phyloP scores from a whole-genome alignment of 2,113 vertebrate genomes.

The Neogale vison region DNA sequence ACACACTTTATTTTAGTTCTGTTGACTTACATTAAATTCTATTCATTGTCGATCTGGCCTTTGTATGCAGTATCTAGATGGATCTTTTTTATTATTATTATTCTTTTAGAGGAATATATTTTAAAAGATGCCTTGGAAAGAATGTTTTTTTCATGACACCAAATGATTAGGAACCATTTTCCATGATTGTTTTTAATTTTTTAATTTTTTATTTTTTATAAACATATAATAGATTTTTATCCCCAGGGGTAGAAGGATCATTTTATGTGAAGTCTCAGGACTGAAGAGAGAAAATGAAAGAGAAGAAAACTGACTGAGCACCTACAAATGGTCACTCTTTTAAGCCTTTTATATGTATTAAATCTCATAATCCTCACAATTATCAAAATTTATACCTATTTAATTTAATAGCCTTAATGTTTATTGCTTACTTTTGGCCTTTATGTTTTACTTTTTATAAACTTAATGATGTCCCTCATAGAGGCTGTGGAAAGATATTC shows the following conservation, averaged over 20 bases:
- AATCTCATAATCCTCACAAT: background rate
- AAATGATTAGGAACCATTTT: no score
- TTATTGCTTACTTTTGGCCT: background rate
- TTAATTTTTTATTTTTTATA: no score
- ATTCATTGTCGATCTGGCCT: conserved; percentile 33
- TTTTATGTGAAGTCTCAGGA: background rate
- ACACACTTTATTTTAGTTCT: conserved; percentile 50
- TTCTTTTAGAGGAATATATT: no score
- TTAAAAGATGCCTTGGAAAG: no score
- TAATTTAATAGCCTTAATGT: background rate
- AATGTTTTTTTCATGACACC: no score
- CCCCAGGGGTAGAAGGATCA: background rate
- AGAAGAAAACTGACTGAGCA: background rate
- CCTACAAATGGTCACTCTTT: background rate
- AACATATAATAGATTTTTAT: no score
- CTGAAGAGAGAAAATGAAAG: background rate
- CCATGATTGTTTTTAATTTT: no score
- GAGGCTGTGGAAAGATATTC: background rate
- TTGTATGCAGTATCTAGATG: background rate
- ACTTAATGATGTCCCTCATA: background rate
- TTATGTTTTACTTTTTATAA: background rate
- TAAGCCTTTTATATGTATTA: background rate
- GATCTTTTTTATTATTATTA: background rate
- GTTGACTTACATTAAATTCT: conserved; percentile 55
- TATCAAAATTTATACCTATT: background rate